Evolutionary conservation across 2,888 invertebrate species (phyloP), one percentile per base, ranked within the genome.

Genomic region (Cabera pusaria): DNA sequence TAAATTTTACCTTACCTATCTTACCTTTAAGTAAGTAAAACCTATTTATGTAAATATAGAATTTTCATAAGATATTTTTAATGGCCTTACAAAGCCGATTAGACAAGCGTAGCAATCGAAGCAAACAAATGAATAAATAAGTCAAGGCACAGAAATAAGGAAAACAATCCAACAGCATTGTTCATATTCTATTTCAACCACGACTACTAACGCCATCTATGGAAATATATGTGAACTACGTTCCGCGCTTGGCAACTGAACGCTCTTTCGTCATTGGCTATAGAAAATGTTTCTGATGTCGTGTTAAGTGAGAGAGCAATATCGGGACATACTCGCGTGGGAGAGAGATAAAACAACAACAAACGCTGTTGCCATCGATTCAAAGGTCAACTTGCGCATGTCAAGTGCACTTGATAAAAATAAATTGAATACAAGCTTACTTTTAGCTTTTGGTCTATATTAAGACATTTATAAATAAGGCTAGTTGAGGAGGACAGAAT

Each of bases 291-390:
- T 36, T 49, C 51, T 59, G 69, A 72, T 68, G 69, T 61, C 50
- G 65, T 62, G 59, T 52, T 43, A 49, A 49, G 5, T 45, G 75
- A 69, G 60, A 75, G 16, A 44, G 59, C 53, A 12, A 41, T 59
- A 41, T 12, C 27, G 18, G 6, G 0, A 2, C 1, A 5, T 4
- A 2, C 1, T 0, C 12, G 51, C 23, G 76, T 51, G 54, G 11
- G 65, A 83, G 31, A 14, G 73, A 60, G 75, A 83, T 22, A 58
- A 58, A 78, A 79, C 76, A 86, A 84, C 61, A 88, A 87, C 87
- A 87, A 79, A 75, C 62, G 48, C 49, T 35, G 67, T 64, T 64
- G 54, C 65, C 82, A 88, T 88, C 86, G 87, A 88, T 88, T 87
- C 72, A 68, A 73, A 76, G 80, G 77, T 78, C 77, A 76, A 56